phyloP scores from a whole-genome alignment of 2,113 vertebrate genomes.

The Sapajus apella region DNA sequence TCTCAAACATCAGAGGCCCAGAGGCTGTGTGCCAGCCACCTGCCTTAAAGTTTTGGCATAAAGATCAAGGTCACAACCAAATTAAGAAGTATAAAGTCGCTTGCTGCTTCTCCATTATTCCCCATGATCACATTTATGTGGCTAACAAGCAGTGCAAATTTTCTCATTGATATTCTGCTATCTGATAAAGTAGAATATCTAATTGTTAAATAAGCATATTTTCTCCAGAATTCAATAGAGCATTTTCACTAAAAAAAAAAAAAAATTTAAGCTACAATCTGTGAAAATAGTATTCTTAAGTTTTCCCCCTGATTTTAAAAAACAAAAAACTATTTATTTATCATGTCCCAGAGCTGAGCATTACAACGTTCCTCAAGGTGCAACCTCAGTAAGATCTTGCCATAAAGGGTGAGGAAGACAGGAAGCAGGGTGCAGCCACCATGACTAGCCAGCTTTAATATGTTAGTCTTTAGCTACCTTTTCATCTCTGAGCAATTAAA shows the following conservation, averaged over 20 bases:
- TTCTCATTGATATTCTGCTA: background rate
- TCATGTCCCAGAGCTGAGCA: background rate
- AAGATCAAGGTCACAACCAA: background rate
- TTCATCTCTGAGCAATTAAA: background rate
- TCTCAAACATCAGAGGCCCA: background rate
- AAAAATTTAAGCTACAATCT: background rate
- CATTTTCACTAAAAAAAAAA: background rate
- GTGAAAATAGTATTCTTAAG: background rate
- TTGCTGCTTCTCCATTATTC: background rate
- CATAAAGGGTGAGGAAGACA: rapidly evolving
- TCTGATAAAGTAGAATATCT: background rate
- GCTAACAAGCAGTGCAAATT: background rate
- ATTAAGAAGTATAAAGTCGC: background rate
- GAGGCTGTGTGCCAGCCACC: background rate
- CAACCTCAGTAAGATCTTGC: background rate
- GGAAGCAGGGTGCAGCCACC: rapidly evolving
- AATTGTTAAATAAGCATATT: background rate
- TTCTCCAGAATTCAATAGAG: background rate
- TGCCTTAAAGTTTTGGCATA: background rate
- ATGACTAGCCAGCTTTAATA: background rate
- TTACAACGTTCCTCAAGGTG: background rate
- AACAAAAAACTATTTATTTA: background rate
- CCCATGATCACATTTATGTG: background rate
- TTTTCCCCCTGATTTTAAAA: background rate
- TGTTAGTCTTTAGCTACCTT: background rate